These are phyloP conservation scores for Procambarus clarkii DNA, from an alignment of 1,140 invertebrate genomes.

Conservation along the genomic window DNA sequence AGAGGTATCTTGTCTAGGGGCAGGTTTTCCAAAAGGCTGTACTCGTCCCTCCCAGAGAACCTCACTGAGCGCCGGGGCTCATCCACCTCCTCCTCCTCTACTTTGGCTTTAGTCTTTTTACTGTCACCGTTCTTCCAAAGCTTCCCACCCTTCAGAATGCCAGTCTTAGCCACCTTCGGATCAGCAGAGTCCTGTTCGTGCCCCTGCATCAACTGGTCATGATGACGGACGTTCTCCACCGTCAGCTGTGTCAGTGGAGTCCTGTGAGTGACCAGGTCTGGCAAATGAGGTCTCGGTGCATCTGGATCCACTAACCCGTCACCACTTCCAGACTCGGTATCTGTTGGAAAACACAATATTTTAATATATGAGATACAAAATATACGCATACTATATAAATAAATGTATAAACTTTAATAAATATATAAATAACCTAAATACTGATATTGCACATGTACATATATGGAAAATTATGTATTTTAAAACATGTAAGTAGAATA, in stretches of 20 bases:
- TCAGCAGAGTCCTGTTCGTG: constrained; percentile 49
- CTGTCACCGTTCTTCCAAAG: constrained; percentile 78
- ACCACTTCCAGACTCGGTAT: constrained; percentile 54
- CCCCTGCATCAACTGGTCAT: constrained; percentile 69
- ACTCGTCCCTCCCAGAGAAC: constrained; percentile 71
- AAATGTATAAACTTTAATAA: no score
- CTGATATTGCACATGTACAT: no score
- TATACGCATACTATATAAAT: no score
- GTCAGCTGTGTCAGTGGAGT: constrained; percentile 61
- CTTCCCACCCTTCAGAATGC: constrained; percentile 81
- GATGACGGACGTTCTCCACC: constrained; percentile 68
- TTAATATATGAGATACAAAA: neutral
- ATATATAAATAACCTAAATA: no score
- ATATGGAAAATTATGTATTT: no score
- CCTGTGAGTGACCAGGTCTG: constrained; percentile 66
- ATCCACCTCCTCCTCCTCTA: constrained; percentile 65
- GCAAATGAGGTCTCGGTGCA: constrained; percentile 67
- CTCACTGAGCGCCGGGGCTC: constrained; percentile 68
- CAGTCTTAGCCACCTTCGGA: constrained; percentile 72
- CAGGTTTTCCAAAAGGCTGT: constrained; percentile 59
- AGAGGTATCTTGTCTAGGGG: constrained; percentile 60
- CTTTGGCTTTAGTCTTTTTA: constrained; percentile 49
- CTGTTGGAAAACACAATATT: constrained; percentile 12
- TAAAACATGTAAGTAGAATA: no score
- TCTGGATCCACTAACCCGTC: constrained; percentile 61